These are phyloP conservation scores for Acleris emargana DNA, from an alignment of 2,888 invertebrate species.

Conservation along the genomic window DNA sequence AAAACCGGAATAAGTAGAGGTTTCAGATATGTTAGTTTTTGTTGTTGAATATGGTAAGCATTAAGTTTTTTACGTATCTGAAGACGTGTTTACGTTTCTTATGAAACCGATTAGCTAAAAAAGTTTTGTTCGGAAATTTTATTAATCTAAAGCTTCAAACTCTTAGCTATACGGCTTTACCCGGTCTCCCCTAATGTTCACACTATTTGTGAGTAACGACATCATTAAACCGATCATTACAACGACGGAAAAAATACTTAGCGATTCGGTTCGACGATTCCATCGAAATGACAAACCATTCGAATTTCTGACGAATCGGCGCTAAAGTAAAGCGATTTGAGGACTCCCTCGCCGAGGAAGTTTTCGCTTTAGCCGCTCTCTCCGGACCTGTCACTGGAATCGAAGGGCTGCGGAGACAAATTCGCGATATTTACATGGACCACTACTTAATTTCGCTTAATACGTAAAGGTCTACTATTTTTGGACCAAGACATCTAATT, in stretches of 20 bases:
- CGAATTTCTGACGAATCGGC: slow-evolving; percentile 48
- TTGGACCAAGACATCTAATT: neutral
- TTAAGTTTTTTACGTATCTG: no score
- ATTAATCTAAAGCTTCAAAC: no score
- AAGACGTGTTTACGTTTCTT: no score
- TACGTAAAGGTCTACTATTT: neutral
- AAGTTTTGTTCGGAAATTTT: no score
- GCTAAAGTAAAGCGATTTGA: slow-evolving; percentile 52
- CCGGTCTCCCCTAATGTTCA: no score
- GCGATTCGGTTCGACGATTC: slow-evolving; percentile 25
- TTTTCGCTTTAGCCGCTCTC: slow-evolving; percentile 58
- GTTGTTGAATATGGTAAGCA: no score
- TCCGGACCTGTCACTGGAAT: slow-evolving; percentile 53
- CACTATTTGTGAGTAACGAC: no score
- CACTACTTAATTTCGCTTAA: slow-evolving; percentile 12
- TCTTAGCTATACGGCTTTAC: no score
- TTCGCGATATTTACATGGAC: slow-evolving; percentile 21
- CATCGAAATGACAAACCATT: slow-evolving; percentile 32
- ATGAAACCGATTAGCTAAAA: no score
- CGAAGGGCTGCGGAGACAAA: slow-evolving; percentile 41
- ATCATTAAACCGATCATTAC: no score
- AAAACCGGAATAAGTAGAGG: no score
- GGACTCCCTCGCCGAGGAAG: slow-evolving; percentile 57
- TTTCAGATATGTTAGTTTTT: no score
- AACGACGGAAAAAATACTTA: slow-evolving; percentile 1